Conservation (phyloP, 2,888 invertebrate genomes). For the Lycophotia porphyrea region DNA sequence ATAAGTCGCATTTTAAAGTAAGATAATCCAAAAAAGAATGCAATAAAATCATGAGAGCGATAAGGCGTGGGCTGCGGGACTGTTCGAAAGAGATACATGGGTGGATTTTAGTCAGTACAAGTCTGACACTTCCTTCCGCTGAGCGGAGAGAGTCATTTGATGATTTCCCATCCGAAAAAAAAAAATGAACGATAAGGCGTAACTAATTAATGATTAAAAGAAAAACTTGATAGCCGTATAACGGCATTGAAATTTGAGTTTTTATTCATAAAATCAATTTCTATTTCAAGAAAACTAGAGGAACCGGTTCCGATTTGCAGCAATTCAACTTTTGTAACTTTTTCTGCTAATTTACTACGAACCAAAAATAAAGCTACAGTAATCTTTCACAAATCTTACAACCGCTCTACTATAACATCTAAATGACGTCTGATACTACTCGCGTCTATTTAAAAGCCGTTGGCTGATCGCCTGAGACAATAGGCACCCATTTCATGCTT, state of each 20-base stretch:
- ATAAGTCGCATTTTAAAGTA: background rate
- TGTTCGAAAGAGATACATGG: too few relatives aligned
- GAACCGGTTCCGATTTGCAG: background rate
- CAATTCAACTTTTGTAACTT: background rate
- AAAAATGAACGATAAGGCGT: too few relatives aligned
- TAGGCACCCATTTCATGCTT: constrained; percentile 39
- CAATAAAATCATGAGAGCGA: background rate
- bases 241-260: background rate
- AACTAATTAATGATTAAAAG: background rate
- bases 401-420: constrained; percentile 17
- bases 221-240: background rate
- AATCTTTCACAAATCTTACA: constrained; percentile 16
- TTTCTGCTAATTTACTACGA: constrained; percentile 20
- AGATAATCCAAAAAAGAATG: too few relatives aligned
- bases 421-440: constrained; percentile 40
- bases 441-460: constrained; percentile 51
- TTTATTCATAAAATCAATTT: background rate
- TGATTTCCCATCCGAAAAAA: too few relatives aligned
- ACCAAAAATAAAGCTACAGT: constrained; percentile 17
- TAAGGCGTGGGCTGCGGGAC: fast-evolving
- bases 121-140: too few relatives aligned
- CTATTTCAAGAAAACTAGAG: background rate
- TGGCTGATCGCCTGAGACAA: constrained; percentile 59
- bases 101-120: too few relatives aligned
- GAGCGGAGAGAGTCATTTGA: too few relatives aligned